Evolutionary conservation across 2,888 invertebrate species (phyloP).

Genomic region (Tanypteryx hageni): DNA sequence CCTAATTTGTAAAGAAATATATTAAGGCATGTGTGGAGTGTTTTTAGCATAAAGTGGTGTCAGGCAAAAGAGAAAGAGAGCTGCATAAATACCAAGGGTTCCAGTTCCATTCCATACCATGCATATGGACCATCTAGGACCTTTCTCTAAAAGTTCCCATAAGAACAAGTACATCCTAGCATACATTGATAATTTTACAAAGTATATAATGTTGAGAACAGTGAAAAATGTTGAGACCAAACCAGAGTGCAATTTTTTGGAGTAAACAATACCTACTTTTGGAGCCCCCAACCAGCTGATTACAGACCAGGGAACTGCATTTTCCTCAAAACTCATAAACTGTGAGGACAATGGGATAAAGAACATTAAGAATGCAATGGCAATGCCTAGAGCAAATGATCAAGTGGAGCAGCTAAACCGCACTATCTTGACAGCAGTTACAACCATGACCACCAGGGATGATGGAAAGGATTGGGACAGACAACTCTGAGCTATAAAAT

Average conservation of each 20-base stretch:
- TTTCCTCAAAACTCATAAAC: not conserved
- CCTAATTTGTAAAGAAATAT: no score
- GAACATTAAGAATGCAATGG: constrained; percentile 1
- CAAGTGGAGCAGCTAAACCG: not conserved
- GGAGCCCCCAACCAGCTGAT: not conserved
- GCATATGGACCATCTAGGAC: no score
- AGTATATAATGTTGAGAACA: not conserved
- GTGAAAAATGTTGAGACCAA: constrained; percentile 15
- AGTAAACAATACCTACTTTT: not conserved
- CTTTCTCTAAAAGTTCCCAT: not conserved
- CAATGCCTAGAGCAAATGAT: not conserved
- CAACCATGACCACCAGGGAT: not conserved
- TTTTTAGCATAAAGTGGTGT: no score
- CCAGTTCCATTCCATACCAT: no score
- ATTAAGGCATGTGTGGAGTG: no score
- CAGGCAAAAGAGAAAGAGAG: no score
- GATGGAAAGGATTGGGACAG: constrained; percentile 19
- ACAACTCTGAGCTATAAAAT: not conserved
- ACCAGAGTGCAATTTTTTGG: constrained; percentile 24
- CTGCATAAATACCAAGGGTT: no score
- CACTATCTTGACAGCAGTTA: constrained; percentile 11
- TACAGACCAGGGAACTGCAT: not conserved
- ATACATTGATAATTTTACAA: not conserved
- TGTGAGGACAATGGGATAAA: not conserved
- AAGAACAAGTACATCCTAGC: constrained; percentile 37